These are phyloP conservation scores for Toxotes lorentzi DNA, from an alignment of 2,797 vertebrate genomes.

Conservation along the genomic window DNA sequence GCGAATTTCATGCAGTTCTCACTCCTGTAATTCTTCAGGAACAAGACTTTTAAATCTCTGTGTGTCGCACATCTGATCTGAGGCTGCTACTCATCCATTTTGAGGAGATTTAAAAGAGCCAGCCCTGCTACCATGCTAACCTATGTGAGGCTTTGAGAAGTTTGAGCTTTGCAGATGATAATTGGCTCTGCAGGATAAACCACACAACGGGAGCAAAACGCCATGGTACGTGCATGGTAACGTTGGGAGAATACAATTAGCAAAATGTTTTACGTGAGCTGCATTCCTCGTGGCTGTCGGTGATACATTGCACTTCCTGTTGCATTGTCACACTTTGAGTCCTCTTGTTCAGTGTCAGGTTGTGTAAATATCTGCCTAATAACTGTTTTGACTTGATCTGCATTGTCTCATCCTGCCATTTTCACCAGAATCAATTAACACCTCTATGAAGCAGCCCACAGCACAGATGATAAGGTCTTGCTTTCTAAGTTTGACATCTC, in stretches of 20 bases:
- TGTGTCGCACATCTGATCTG: constrained; percentile 45
- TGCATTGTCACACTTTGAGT: constrained; percentile 5
- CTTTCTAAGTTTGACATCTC: constrained; percentile 29
- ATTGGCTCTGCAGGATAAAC: constrained; percentile 7
- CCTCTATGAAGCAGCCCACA: constrained; percentile 4
- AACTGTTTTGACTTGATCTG: constrained; percentile 12
- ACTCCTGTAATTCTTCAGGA: constrained; percentile 70
- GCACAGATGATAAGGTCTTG: constrained; percentile 18
- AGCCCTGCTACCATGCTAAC: constrained; percentile 3
- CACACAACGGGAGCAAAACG: background rate
- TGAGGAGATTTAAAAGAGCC: constrained; percentile 23
- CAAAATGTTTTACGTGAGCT: background rate
- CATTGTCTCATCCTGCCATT: constrained; percentile 19
- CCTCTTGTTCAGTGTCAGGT: background rate
- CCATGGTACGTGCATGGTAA: background rate
- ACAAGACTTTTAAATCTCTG: constrained; percentile 61
- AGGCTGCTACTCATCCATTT: constrained; percentile 53
- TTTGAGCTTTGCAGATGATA: constrained; percentile 18
- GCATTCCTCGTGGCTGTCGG: background rate
- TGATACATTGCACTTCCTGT: constrained; percentile 21
- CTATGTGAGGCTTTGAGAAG: constrained; percentile 13
- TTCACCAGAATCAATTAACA: constrained; percentile 46
- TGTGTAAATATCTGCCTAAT: constrained; percentile 20
- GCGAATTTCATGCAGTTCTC: constrained; percentile 72
- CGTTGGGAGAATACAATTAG: constrained; percentile 10